Evolutionary conservation across 2,888 invertebrate species (phyloP), one percentile per base, ranked within the genome.

Genomic region (Automeris io): DNA sequence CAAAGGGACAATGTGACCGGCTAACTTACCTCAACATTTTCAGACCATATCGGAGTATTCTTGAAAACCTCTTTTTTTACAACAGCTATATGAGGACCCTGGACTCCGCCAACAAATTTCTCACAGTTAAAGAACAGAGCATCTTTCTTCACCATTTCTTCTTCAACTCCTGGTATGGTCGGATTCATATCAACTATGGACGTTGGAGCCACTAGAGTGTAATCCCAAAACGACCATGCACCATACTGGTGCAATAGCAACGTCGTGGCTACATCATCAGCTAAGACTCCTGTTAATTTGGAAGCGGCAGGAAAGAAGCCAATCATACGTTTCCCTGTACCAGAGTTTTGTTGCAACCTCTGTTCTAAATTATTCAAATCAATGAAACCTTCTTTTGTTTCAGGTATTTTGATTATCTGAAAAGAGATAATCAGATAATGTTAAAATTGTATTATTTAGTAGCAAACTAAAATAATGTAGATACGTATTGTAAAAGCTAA

Each of bases 21-120:
- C n/a, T n/a, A n/a, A 49, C 70, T 61, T 51, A 90, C 90, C 87
- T 81, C 82, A 43, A 82, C 76, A 61, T 86, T 74, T 2, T 82
- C 77, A 31, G 60, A 60, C 56, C 71, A 83, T 5, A 85, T 41
- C 1, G 72, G 56, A 1, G 73, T 82, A 45, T 83, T 75, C 44
- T 67, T 80, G 29, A 89, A 80, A 1, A 90, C 76, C 11, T 81
- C 75, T 39, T 74, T 83, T 58, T 90, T 90, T 12, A 83, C 78
- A 12, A 90, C 83, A 5, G 88, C 73, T 8, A 90, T 80, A 70
- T 91, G 91, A 7, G 96, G 95, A 0, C 96, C 95, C 62, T 95
- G 95, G 0, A 95, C 93, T 1, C 96, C 97, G 1, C 97, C 97
- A 23, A 95, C 90, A 70, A 97, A 96, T 75, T 96, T 96, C 82